Evolutionary conservation across 2,113 vertebrate species (phyloP).

Genomic region (Machaerirhynchus nigripectus): DNA sequence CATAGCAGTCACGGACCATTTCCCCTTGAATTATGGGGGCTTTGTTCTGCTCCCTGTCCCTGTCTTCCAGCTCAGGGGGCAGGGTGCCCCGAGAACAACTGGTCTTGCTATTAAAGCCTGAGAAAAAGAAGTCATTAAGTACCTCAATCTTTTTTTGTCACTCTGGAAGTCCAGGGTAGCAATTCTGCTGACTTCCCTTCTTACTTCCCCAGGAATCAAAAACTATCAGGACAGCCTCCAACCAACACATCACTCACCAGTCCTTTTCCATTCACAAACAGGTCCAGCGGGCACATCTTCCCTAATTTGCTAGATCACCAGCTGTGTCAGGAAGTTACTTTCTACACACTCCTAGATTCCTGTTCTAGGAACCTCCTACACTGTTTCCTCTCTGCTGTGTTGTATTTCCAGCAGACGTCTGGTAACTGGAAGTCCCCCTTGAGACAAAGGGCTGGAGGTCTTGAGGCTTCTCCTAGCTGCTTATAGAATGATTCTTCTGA

Average conservation of each 20-base stretch:
- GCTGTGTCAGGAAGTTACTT: not conserved
- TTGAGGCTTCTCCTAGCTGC: not conserved
- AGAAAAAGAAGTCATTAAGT: not conserved
- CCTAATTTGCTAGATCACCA: not conserved
- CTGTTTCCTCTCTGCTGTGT: not conserved
- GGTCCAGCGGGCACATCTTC: not conserved
- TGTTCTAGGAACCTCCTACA: not conserved
- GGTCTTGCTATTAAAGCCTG: not conserved
- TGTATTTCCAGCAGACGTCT: not conserved
- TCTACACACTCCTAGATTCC: too few species aligned
- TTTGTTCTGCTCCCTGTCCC: not conserved
- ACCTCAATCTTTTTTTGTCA: not conserved
- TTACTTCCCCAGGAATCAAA: not conserved
- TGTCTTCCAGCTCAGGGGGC: not conserved
- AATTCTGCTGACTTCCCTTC: not conserved
- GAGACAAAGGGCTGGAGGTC: not conserved
- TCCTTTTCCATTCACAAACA: not conserved
- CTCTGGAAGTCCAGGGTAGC: not conserved
- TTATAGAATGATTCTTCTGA: not conserved
- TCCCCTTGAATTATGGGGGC: fast-evolving
- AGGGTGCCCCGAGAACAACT: not conserved
- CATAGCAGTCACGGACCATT: too few species aligned
- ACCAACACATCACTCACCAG: not conserved
- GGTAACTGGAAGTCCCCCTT: not conserved
- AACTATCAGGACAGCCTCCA: not conserved